phyloP scores from a whole-genome alignment of 2,113 vertebrate species.

The Carassius gibelio region DNA sequence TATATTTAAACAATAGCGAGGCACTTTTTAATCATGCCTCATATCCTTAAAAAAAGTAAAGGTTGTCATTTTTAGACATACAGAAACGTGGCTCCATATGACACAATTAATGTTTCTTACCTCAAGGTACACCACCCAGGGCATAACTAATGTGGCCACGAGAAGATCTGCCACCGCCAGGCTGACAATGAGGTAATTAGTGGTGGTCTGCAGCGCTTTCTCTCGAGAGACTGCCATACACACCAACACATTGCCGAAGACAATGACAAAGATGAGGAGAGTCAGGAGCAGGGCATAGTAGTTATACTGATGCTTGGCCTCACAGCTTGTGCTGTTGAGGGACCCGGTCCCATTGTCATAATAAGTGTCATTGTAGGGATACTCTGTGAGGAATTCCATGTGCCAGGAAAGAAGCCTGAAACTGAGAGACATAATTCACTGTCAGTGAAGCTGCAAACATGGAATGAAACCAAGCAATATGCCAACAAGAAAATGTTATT shows the following conservation, averaged over 20 bases:
- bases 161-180: constrained; percentile 94
- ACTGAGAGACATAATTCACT: constrained; percentile 38
- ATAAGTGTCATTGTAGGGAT: constrained; percentile 83
- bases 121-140: constrained; percentile 86
- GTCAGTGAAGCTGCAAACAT: background rate
- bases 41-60: constrained; percentile 5
- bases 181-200: constrained; percentile 98
- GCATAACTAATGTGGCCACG: constrained; percentile 94
- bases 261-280: constrained; percentile 93
- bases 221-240: constrained; percentile 96
- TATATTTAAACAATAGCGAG: constrained; percentile 6
- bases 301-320: constrained; percentile 85
- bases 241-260: constrained; percentile 96
- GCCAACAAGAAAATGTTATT: background rate
- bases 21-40: constrained; percentile 11
- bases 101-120: constrained; percentile 39
- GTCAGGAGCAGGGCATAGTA: constrained; percentile 97
- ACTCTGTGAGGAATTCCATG: constrained; percentile 94
- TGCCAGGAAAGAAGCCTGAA: constrained; percentile 71
- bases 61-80: background rate
- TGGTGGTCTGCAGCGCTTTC: constrained; percentile 97
- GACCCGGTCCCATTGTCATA: constrained; percentile 82
- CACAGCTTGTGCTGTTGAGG: constrained; percentile 80
- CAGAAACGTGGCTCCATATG: background rate
- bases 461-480: background rate